phyloP scores from a whole-genome alignment of 2,888 invertebrate genomes.

The Apodemia zela region DNA sequence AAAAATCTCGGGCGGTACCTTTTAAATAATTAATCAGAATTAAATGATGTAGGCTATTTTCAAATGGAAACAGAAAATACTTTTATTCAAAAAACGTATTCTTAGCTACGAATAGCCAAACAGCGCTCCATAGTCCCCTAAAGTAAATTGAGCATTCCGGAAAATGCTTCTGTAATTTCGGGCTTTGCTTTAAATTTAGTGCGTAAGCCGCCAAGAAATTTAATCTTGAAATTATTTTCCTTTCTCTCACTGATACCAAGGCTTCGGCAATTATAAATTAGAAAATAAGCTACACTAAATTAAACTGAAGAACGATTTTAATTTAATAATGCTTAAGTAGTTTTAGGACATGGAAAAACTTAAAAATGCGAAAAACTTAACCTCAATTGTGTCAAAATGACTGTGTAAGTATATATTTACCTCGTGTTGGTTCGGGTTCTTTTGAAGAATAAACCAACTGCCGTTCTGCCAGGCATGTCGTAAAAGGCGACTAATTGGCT shows the following conservation, averaged over 20 bases:
- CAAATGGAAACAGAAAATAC: constrained; percentile 11
- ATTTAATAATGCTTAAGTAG: background rate
- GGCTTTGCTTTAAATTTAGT: constrained; percentile 64
- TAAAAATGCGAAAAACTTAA: no score
- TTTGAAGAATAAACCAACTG: no score
- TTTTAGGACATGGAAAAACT: background rate
- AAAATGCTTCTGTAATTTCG: constrained; percentile 64
- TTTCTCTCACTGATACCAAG: constrained; percentile 40
- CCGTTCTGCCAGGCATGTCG: no score
- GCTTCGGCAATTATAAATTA: constrained; percentile 41
- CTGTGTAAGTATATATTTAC: no score
- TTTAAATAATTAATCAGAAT: constrained; percentile 1
- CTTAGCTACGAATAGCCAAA: constrained; percentile 47
- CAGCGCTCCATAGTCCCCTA: constrained; percentile 43
- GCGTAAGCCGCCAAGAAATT: constrained; percentile 65
- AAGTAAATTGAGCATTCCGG: constrained; percentile 68
- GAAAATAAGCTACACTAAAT: constrained; percentile 35
- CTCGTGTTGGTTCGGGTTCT: no score
- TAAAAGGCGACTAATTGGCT: no score
- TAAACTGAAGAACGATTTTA: constrained; percentile 24
- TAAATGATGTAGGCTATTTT: background rate
- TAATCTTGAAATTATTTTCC: constrained; percentile 59
- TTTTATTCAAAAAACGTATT: constrained; percentile 46
- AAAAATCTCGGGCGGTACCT: background rate
- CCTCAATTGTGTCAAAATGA: no score